Conservation (phyloP, 2,888 invertebrate species). For the Caenorhabditis sp. region DNA sequence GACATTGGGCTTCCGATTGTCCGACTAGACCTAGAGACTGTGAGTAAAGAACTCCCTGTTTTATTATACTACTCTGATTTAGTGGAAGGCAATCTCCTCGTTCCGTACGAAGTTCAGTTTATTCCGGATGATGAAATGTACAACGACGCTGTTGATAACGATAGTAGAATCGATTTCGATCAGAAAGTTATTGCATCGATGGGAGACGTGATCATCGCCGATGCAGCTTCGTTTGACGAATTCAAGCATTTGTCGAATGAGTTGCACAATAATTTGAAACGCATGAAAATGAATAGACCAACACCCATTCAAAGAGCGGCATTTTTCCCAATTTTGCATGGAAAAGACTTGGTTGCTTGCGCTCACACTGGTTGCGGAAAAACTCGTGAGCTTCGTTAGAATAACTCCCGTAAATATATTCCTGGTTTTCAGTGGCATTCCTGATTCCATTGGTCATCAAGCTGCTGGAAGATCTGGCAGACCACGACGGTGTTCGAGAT, state of each 20-base stretch:
- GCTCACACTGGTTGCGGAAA: conserved; percentile 64
- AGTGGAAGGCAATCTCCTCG: conserved; percentile 51
- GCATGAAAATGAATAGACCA: conserved; percentile 51
- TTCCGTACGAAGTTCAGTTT: conserved; percentile 24
- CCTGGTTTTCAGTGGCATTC: conserved; percentile 51
- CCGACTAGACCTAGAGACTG: conserved; percentile 43
- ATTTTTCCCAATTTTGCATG: conserved; percentile 43
- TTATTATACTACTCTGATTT: too few relatives aligned
- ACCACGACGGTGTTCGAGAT: conserved; percentile 8
- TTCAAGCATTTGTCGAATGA: conserved; percentile 27
- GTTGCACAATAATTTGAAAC: conserved; percentile 33
- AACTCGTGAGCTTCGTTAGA: too few relatives aligned
- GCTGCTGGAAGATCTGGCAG: conserved; percentile 22
- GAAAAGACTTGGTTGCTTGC: conserved; percentile 52
- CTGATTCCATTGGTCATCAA: conserved; percentile 44
- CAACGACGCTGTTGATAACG: conserved; percentile 36
- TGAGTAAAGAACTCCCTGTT: conserved; percentile 9
- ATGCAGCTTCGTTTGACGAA: conserved; percentile 42
- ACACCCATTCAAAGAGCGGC: conserved; percentile 50
- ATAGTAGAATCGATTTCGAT: conserved; percentile 37
- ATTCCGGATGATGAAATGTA: conserved; percentile 33
- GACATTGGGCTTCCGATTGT: conserved; percentile 54
- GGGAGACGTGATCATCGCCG: conserved; percentile 17
- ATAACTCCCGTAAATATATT: too few relatives aligned
- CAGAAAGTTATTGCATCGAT: conserved; percentile 39